Base-by-base conservation (phyloP, 2,888 invertebrate species). In the Lithophane leautieri region DNA sequence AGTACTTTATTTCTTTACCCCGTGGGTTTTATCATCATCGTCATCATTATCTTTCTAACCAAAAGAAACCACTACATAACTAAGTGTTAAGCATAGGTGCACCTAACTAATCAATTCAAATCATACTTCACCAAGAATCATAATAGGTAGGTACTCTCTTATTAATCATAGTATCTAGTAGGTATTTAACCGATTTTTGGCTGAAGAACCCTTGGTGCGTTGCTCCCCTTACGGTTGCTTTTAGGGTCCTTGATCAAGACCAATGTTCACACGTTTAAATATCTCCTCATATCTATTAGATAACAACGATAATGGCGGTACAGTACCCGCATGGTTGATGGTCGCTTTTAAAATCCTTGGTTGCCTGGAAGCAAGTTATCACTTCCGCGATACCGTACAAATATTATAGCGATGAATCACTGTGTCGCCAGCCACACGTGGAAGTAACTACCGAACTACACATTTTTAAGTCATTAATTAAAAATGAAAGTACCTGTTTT, bases 351-450 rank as follows among this genome's bases (percentile, higher is more conserved):
- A 66, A 70, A 70, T 70, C 70, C 62, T 67, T 60, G 42, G 25
- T 34, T 61, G 67, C 25, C 54, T 83, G 72, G 70, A 70, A 79
- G 44, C 44, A 63, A 60, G 67, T 70, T 76, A 83, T 82, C 79
- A 61, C 70, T 83, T 76, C 72, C 70, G 79, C 60, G 42, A 70
- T 66, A 54, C 69, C 34, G 62, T 63, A 68, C 67, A 83, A 79
- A 83, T 82, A 80, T 42, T 73, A 61, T 61, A 52, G 40, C 56
- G 47, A 68, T 82, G 80, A 82, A 56, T 83, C 82, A 82, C 42
- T 54, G 16, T 60, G 65, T 44, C 78, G 54, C 54, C 42, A 47
- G 71, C 65, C 60, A 50, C 66, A 78, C 60, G 70, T 60, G 67
- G 25, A 60, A 70, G 34, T 68, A 14, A 70, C 69, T 76, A 56